These are phyloP conservation scores for Liasis olivaceus DNA, from an alignment of 2,797 vertebrate genomes.

Conservation along the genomic window DNA sequence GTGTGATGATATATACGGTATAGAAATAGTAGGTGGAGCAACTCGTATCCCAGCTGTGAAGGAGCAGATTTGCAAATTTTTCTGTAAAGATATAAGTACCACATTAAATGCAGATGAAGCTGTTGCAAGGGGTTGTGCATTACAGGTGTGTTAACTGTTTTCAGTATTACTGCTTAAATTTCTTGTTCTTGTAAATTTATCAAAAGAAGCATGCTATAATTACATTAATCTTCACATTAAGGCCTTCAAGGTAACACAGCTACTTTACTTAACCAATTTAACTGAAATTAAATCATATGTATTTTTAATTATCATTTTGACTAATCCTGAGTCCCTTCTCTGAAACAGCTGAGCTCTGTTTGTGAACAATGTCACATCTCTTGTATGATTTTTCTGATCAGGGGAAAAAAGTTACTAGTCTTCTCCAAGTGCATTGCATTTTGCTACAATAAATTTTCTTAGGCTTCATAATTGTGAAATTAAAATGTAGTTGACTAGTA, in stretches of 20 bases:
- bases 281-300: background rate
- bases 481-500: background rate
- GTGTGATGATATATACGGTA: constrained; percentile 79
- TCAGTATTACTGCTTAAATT: constrained; percentile 26
- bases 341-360: background rate
- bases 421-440: background rate
- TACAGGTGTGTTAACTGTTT: constrained; percentile 71
- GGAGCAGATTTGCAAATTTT: constrained; percentile 77
- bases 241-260: background rate
- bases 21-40: constrained; percentile 82
- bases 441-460: background rate
- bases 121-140: constrained; percentile 81
- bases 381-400: background rate
- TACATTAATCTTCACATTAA: background rate
- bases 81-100: constrained; percentile 81
- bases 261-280: background rate
- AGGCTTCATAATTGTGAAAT: background rate
- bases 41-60: constrained; percentile 81
- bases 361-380: background rate
- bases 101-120: constrained; percentile 82
- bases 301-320: background rate
- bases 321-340: background rate
- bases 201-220: constrained; percentile 8
- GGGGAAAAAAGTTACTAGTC: background rate
- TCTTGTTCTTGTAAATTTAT: constrained; percentile 19